phyloP scores from a whole-genome alignment of 2,888 invertebrate genomes.

The Cheilosia pagana region DNA sequence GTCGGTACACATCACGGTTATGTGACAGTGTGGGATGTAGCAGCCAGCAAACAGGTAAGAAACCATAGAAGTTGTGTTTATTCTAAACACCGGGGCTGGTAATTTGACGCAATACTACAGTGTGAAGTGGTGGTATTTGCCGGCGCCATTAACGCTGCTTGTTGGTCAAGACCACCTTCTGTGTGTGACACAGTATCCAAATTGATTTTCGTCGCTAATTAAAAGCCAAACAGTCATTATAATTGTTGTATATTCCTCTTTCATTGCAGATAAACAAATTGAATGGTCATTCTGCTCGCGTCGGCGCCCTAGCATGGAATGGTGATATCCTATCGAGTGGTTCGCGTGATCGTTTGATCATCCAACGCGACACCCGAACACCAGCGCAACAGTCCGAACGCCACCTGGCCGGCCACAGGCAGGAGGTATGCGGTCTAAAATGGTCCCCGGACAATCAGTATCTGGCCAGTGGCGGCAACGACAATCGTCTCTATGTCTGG shows the following conservation, averaged over 20 bases:
- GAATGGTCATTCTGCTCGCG: conserved; percentile 95
- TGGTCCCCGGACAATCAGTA: conserved; percentile 99
- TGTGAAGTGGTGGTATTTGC: conserved; percentile 61
- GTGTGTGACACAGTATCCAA: conserved; percentile 29
- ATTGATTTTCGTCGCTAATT: conserved; percentile 39
- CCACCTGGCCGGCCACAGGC: conserved; percentile 94
- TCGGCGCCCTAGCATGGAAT: conserved; percentile 98
- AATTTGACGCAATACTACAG: conserved; percentile 56
- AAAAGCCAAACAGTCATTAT: neutral
- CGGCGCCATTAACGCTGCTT: conserved; percentile 27
- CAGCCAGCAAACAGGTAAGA: conserved; percentile 92
- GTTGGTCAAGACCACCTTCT: conserved; percentile 49
- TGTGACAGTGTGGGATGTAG: conserved; percentile 99
- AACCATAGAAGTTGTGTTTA: conserved; percentile 37
- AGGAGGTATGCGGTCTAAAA: conserved; percentile 98
- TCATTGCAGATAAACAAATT: conserved; percentile 90
- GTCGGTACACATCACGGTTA: conserved; percentile 99
- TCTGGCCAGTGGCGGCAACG: conserved; percentile 99
- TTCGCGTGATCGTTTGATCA: conserved; percentile 95
- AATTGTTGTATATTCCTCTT: conserved; percentile 34
- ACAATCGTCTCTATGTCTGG: conserved; percentile 86
- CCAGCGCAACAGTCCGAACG: conserved; percentile 91
- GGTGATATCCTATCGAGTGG: conserved; percentile 98
- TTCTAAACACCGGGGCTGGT: conserved; percentile 31
- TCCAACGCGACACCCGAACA: conserved; percentile 96